Percentiles rank a stretch among this genome's conserved stretches.
Conservation (phyloP, 2,888 invertebrate species). For the Diadegma fenestrale region DNA sequence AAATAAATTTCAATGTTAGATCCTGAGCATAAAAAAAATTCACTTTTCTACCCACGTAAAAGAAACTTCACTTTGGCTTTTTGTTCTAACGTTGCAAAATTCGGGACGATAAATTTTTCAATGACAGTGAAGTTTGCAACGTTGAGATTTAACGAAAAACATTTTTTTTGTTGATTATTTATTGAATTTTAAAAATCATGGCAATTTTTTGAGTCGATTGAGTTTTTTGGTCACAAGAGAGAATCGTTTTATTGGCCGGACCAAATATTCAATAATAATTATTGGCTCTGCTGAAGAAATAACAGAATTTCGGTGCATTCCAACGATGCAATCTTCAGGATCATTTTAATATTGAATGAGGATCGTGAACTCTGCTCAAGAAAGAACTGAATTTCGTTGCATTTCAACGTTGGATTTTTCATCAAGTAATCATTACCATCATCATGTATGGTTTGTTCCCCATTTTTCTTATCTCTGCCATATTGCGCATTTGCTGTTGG, state of each 20-base stretch:
- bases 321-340: too few species aligned
- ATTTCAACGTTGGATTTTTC: too few species aligned
- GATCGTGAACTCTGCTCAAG: too few species aligned
- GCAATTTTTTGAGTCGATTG: not conserved
- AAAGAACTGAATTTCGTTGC: too few species aligned
- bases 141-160: too few species aligned
- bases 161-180: not conserved
- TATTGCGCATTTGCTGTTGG: constrained; percentile 98
- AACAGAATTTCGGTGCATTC: too few species aligned
- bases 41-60: not conserved
- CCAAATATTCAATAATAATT: too few species aligned
- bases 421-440: constrained; percentile 84
- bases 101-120: too few species aligned
- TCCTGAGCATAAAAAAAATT: not conserved
- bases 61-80: not conserved
- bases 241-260: too few species aligned
- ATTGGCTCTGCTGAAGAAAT: too few species aligned
- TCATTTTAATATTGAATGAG: too few species aligned
- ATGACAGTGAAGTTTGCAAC: not conserved
- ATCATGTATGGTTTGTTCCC: constrained; percentile 98
- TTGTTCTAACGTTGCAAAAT: too few species aligned
- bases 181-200: not conserved
- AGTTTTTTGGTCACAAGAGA: not conserved
- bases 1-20: not conserved
- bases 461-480: constrained; percentile 99